Percentiles rank a stretch among this genome's conserved stretches.
Conservation (phyloP, 2,113 vertebrate species). For the Halichoeres trimaculatus region DNA sequence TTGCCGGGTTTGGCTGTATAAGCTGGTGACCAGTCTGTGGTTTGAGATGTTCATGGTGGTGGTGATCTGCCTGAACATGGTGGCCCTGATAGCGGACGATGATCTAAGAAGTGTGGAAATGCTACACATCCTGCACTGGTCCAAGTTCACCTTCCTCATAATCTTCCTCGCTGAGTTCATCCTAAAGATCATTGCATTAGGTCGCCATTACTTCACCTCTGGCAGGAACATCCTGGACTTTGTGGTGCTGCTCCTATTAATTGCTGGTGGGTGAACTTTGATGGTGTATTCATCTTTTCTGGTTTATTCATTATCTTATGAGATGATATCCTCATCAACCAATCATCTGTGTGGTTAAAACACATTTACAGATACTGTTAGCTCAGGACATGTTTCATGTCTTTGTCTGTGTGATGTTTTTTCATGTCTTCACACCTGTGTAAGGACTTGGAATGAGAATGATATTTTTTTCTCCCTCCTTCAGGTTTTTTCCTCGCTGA, state of each 20-base stretch:
- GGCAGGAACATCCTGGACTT: conserved; percentile 94
- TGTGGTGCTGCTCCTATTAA: conserved; percentile 85
- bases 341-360: no score
- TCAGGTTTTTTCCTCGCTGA: conserved; percentile 87
- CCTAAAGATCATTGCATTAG: conserved; percentile 89
- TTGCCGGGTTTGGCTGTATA: conserved; percentile 83
- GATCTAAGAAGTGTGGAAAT: conserved; percentile 81
- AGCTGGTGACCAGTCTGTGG: conserved; percentile 86
- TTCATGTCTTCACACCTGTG: no score
- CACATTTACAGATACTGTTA: no score
- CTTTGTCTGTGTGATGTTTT: no score
- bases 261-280: conserved; percentile 81
- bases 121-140: conserved; percentile 78
- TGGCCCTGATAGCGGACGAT: conserved; percentile 91
- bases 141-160: conserved; percentile 87
- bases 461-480: conserved; percentile 2
- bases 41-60: conserved; percentile 92
- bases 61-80: conserved; percentile 92
- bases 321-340: no score
- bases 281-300: neutral
- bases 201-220: conserved; percentile 87
- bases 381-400: no score
- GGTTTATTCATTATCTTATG: no score
- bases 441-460: no score
- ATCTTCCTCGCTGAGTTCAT: conserved; percentile 89